These are phyloP conservation scores for Urocitellus parryii DNA, from an alignment of 2,113 vertebrate genomes.

Conservation along the genomic window DNA sequence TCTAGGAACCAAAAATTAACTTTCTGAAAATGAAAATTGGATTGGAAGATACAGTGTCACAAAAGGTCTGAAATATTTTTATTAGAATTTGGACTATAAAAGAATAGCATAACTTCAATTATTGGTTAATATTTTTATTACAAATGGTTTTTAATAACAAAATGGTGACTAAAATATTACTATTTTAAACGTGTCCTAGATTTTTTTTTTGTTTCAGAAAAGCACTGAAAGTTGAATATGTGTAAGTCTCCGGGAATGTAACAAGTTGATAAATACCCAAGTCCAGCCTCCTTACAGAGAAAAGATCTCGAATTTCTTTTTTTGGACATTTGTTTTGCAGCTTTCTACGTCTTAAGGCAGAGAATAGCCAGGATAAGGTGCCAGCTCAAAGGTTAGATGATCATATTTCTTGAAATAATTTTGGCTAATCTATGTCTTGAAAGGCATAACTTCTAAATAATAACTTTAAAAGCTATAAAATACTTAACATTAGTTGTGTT, in stretches of 20 bases:
- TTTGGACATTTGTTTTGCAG: conserved; percentile 99
- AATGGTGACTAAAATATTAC: conserved; percentile 86
- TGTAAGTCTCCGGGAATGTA: conserved; percentile 91
- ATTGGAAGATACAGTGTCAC: conserved; percentile 37
- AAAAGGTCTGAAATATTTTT: conserved; percentile 63
- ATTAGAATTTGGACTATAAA: conserved; percentile 72
- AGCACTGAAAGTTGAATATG: conserved; percentile 89
- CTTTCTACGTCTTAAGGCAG: conserved; percentile 98
- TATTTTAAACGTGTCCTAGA: conserved; percentile 89
- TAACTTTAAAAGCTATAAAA: conserved; percentile 74
- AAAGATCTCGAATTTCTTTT: conserved; percentile 92
- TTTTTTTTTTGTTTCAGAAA: conserved; percentile 90
- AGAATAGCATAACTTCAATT: conserved; percentile 86
- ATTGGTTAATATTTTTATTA: conserved; percentile 77
- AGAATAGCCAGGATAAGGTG: conserved; percentile 99
- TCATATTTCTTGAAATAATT: conserved; percentile 95
- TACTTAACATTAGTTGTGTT: conserved; percentile 59
- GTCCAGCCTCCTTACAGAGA: conserved; percentile 90
- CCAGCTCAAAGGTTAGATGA: conserved; percentile 98
- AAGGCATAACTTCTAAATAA: conserved; percentile 87
- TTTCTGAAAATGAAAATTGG: conserved; percentile 76
- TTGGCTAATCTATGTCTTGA: conserved; percentile 87
- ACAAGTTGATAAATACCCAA: conserved; percentile 90
- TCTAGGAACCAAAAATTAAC: conserved; percentile 81
- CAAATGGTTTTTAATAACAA: conserved; percentile 82